Conservation (phyloP, 2,113 vertebrate genomes). For the Propithecus coquereli region DNA sequence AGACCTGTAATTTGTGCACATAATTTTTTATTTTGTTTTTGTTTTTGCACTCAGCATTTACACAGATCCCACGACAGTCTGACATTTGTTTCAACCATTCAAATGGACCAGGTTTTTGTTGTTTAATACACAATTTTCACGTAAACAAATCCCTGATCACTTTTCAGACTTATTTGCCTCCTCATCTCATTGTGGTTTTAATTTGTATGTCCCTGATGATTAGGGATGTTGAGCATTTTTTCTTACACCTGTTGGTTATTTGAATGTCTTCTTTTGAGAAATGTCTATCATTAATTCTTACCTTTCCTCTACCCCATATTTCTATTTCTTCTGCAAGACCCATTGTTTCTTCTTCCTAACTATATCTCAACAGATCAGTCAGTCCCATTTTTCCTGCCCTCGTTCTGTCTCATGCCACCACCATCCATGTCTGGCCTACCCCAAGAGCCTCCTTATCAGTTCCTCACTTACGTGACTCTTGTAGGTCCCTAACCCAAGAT, state of each 20-base stretch:
- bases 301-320: not conserved
- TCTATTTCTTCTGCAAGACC: not conserved
- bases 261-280: not conserved
- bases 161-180: not conserved
- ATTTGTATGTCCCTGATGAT: not conserved
- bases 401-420: not conserved
- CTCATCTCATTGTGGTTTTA: not conserved
- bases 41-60: not conserved
- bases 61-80: not conserved
- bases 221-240: not conserved
- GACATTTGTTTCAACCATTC: not conserved
- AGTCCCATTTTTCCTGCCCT: not conserved
- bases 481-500: not conserved
- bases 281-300: not conserved
- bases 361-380: not conserved
- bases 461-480: not conserved
- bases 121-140: not conserved
- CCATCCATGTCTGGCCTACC: too few species aligned
- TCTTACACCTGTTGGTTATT: not conserved
- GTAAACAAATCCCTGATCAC: not conserved
- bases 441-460: not conserved
- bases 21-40: not conserved
- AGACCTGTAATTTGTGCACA: not conserved
- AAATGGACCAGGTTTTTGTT: not conserved
- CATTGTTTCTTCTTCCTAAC: not conserved